These are phyloP conservation scores for Pammene aurita DNA, from an alignment of 2,888 invertebrate species.

Conservation along the genomic window DNA sequence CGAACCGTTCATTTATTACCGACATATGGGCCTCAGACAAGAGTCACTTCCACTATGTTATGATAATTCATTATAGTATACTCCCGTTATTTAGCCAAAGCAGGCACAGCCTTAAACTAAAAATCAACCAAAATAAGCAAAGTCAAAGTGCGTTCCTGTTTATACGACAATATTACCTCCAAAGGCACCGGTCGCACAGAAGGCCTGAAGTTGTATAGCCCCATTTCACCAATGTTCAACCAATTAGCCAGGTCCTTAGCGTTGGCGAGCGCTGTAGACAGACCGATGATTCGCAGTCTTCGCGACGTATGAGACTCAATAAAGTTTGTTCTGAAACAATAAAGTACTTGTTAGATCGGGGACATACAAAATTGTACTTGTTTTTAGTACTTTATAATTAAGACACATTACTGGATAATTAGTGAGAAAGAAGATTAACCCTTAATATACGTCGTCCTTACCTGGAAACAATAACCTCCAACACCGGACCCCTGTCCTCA, in stretches of 20 bases:
- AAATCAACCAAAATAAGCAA: too few species aligned
- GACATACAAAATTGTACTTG: too few species aligned
- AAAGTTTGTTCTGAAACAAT: conserved; percentile 90
- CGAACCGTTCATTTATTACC: too few species aligned
- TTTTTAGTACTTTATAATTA: too few species aligned
- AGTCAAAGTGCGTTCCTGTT: too few species aligned
- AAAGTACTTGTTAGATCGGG: background rate
- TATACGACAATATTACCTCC: conserved; percentile 74
- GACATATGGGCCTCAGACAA: too few species aligned
- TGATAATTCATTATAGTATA: too few species aligned
- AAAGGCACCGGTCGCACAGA: conserved; percentile 98
- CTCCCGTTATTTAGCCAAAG: too few species aligned
- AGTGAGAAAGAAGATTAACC: conserved; percentile 2
- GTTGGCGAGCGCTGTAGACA: conserved; percentile 99
- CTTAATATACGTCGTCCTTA: conserved; percentile 45
- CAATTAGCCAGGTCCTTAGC: conserved; percentile 98
- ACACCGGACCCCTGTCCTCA: conserved; percentile 93
- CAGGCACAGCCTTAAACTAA: too few species aligned
- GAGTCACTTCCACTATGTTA: too few species aligned
- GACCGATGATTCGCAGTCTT: conserved; percentile 93
- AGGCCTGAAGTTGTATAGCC: conserved; percentile 98
- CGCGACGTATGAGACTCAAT: conserved; percentile 94
- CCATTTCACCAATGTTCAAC: conserved; percentile 94
- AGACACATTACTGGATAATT: background rate
- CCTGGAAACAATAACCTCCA: conserved; percentile 98